Evolutionary conservation across 2,113 vertebrate species (phyloP).

Genomic region (Grus americana): DNA sequence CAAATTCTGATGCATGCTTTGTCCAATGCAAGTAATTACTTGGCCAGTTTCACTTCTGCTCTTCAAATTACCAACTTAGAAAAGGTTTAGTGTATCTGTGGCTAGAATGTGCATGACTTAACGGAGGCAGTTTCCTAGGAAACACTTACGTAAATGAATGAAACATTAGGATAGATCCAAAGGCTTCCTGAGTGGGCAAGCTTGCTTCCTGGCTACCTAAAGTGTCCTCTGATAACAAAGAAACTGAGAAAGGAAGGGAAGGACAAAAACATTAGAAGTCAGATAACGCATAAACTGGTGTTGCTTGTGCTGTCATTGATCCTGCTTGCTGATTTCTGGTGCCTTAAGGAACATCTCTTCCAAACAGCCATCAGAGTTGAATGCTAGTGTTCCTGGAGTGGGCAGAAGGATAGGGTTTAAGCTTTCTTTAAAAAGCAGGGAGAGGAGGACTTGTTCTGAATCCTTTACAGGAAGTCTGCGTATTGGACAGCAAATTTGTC

Average conservation of each 20-base stretch:
- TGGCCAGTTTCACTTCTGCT: not conserved
- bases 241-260: not conserved
- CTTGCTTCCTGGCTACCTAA: not conserved
- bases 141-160: not conserved
- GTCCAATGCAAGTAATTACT: not conserved
- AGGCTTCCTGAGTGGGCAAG: not conserved
- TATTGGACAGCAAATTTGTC: not conserved
- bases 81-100: not conserved
- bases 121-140: constrained; percentile 32
- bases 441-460: not conserved
- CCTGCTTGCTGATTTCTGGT: not conserved
- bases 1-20: not conserved
- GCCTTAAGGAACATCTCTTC: not conserved
- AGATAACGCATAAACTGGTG: not conserved
- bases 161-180: not conserved
- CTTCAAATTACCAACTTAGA: not conserved
- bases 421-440: not conserved
- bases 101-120: not conserved
- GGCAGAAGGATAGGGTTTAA: not conserved
- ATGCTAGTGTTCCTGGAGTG: not conserved
- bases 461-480: not conserved
- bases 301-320: not conserved
- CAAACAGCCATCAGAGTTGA: not conserved
- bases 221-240: not conserved
- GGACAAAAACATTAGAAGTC: not conserved